Percentiles rank a stretch among this genome's conserved stretches.
Conservation (phyloP, 1,140 invertebrate genomes). For the Scaptomyza montana region DNA sequence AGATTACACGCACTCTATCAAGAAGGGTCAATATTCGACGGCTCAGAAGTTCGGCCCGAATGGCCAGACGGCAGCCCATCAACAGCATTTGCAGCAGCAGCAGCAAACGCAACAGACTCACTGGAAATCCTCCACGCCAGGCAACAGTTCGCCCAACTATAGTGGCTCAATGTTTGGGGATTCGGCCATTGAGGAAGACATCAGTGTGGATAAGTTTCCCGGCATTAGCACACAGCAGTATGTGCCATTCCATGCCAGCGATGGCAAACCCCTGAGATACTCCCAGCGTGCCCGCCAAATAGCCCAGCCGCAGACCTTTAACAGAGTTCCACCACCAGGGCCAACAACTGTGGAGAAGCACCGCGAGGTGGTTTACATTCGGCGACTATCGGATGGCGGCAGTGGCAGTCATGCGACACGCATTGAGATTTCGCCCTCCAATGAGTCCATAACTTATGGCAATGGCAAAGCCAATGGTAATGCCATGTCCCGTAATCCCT, state of each 20-base stretch:
- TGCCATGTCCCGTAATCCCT: slow-evolving; percentile 72
- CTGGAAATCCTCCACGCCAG: slow-evolving; percentile 81
- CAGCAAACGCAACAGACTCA: slow-evolving; percentile 61
- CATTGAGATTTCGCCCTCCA: slow-evolving; percentile 81
- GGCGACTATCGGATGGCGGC: slow-evolving; percentile 74
- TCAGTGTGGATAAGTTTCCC: slow-evolving; percentile 83
- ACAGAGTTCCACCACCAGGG: slow-evolving; percentile 22
- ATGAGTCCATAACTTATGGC: slow-evolving; percentile 78
- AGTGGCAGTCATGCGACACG: slow-evolving; percentile 70
- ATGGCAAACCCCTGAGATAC: slow-evolving; percentile 67
- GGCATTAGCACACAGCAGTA: slow-evolving; percentile 71
- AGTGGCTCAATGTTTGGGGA: slow-evolving; percentile 83
- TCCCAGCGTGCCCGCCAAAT: slow-evolving; percentile 67
- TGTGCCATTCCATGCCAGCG: slow-evolving; percentile 72
- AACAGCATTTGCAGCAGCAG: neutral
- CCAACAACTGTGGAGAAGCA: slow-evolving; percentile 64
- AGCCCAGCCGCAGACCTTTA: slow-evolving; percentile 64
- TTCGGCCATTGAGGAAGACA: slow-evolving; percentile 83
- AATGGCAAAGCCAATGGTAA: slow-evolving; percentile 49
- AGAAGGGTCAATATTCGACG: slow-evolving; percentile 77
- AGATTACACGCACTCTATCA: slow-evolving; percentile 86
- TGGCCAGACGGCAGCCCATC: slow-evolving; percentile 24
- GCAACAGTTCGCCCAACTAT: slow-evolving; percentile 83
- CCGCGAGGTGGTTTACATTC: slow-evolving; percentile 78
- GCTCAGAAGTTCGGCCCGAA: slow-evolving; percentile 65